These are phyloP conservation scores for Elysia chlorotica DNA, from an alignment of 1,140 invertebrate genomes.

Conservation along the genomic window DNA sequence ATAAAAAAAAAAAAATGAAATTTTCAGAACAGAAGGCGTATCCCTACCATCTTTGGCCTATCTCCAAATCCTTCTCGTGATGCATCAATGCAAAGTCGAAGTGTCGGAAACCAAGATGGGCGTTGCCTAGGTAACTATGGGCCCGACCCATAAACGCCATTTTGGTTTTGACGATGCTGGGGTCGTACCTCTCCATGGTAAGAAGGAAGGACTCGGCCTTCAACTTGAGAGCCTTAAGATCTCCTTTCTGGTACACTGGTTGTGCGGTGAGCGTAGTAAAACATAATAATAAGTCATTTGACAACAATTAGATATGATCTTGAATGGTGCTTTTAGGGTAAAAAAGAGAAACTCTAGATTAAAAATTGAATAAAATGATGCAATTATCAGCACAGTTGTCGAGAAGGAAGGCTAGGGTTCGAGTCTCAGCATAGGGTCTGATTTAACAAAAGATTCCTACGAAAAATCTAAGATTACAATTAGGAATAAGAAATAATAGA, in stretches of 20 bases:
- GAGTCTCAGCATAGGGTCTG: no score
- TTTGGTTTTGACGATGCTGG: not conserved
- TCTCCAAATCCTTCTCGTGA: not conserved
- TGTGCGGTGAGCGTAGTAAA: no score
- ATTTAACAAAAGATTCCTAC: no score
- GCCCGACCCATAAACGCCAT: not conserved
- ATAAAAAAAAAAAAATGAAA: not conserved
- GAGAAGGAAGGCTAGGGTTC: no score
- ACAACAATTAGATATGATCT: no score
- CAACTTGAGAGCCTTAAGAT: not conserved
- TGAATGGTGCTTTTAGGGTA: no score
- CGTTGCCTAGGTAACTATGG: conserved; percentile 20
- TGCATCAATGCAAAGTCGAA: conserved; percentile 12
- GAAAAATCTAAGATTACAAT: no score
- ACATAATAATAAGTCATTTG: no score
- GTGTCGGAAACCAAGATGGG: conserved; percentile 3
- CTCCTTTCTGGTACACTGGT: not conserved
- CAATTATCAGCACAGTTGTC: no score
- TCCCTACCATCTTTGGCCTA: conserved; percentile 1
- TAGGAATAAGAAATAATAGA: no score
- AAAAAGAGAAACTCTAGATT: no score
- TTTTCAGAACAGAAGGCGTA: not conserved
- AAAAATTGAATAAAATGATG: no score
- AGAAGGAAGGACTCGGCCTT: not conserved
- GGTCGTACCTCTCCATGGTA: conserved; percentile 6